phyloP scores from a whole-genome alignment of 2,113 vertebrate species.

The Sterna hirundo region DNA sequence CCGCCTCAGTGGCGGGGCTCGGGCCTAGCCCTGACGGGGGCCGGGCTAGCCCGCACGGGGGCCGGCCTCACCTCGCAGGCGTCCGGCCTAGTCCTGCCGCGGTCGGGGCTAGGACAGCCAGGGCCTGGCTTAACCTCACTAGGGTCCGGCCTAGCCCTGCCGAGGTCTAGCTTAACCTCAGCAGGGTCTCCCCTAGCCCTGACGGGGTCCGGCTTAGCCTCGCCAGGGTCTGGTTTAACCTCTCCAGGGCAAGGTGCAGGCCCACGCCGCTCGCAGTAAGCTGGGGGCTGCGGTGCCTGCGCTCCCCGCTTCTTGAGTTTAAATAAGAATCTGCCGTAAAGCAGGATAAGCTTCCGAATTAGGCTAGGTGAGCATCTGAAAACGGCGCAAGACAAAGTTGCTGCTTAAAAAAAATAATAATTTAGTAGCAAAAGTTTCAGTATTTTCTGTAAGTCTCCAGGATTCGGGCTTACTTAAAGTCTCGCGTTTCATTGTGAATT shows the following conservation, averaged over 20 bases:
- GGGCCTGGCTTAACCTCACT: not conserved
- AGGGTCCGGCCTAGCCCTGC: no score
- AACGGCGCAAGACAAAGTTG: not conserved
- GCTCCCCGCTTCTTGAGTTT: not conserved
- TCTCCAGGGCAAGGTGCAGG: not conserved
- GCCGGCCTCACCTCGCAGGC: fast-evolving
- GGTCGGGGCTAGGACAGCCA: not conserved
- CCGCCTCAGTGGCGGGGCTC: not conserved
- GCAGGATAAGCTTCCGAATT: not conserved
- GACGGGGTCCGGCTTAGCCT: not conserved
- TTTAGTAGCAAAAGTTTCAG: not conserved
- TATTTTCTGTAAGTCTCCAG: not conserved
- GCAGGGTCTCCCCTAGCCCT: not conserved
- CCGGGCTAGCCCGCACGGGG: fast-evolving
- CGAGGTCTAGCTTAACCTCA: not conserved
- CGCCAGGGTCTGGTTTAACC: no score
- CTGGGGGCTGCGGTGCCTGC: not conserved
- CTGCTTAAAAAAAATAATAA: not conserved
- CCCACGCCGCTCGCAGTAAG: fast-evolving
- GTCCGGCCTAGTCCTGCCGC: fast-evolving
- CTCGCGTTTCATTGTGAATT: no score
- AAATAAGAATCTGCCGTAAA: not conserved
- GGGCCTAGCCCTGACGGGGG: not conserved
- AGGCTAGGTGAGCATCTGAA: not conserved
- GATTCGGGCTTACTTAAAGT: not conserved